A percentile compares a stretch with the other conserved stretches of the same genome.
phyloP scores from a whole-genome alignment of 2,113 vertebrate species.

The Danio rerio region DNA sequence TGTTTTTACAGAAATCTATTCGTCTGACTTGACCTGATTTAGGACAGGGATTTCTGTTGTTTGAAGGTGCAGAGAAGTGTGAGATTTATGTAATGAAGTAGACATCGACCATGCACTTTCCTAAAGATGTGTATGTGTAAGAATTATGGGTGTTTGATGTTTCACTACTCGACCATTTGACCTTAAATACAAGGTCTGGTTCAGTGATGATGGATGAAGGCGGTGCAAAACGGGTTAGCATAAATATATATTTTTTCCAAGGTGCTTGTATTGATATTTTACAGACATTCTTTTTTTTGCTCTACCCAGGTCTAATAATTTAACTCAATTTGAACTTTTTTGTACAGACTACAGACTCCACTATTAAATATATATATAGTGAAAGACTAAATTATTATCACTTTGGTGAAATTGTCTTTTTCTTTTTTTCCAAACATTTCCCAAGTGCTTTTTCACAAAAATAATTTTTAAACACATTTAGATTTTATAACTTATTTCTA shows the following conservation, averaged over 20 bases:
- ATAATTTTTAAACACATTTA: too few relatives aligned
- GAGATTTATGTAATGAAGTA: background rate
- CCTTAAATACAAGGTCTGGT: background rate
- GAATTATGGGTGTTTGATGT: constrained; percentile 5
- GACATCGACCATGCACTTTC: background rate
- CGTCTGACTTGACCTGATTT: background rate
- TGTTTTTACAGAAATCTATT: background rate
- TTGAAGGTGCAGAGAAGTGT: background rate
- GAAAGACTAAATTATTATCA: too few relatives aligned
- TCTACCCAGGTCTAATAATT: background rate
- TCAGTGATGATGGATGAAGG: constrained; percentile 7
- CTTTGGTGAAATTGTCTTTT: too few relatives aligned
- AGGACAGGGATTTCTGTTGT: background rate
- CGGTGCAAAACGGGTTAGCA: background rate
- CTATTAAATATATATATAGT: too few relatives aligned
- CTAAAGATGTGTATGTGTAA: background rate
- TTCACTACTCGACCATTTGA: background rate
- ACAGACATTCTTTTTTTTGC: background rate
- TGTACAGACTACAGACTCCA: background rate
- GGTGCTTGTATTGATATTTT: background rate
- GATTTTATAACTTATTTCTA: too few relatives aligned
- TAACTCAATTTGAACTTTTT: background rate
- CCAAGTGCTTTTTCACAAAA: too few relatives aligned
- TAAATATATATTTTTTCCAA: constrained; percentile 1
- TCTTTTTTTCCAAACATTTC: too few relatives aligned